These are phyloP conservation scores for Cairina moschata DNA, from an alignment of 2,113 vertebrate species.

Conservation along the genomic window DNA sequence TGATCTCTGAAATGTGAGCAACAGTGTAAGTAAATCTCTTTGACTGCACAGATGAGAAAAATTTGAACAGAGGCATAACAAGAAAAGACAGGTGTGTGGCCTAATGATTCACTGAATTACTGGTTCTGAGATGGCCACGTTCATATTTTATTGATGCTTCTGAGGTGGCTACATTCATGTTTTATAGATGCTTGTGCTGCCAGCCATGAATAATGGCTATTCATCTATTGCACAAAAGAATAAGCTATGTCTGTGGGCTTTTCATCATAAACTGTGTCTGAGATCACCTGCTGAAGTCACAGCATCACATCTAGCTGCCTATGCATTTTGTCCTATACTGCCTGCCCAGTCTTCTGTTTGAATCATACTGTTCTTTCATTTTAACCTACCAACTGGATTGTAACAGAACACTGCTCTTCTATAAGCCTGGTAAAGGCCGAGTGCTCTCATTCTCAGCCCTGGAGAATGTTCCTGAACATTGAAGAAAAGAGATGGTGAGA, in stretches of 20 bases:
- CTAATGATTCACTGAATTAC: neutral
- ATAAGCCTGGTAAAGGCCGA: neutral
- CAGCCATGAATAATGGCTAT: neutral
- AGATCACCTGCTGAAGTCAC: neutral
- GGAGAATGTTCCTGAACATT: neutral
- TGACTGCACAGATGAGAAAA: neutral
- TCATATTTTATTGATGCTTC: neutral
- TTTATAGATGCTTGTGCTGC: neutral
- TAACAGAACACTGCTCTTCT: neutral
- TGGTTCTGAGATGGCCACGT: neutral
- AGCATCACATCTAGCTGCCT: neutral
- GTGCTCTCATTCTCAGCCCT: neutral
- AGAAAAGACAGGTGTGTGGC: neutral
- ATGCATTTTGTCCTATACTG: neutral
- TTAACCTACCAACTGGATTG: neutral
- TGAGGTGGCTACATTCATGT: neutral
- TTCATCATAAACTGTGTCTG: neutral
- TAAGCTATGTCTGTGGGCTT: neutral
- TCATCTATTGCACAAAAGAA: neutral
- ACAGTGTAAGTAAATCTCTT: neutral
- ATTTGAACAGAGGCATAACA: neutral
- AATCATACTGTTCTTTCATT: neutral
- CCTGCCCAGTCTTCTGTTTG: neutral
- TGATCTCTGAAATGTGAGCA: neutral
- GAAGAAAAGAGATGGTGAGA: neutral